Percentiles rank a stretch among this genome's conserved stretches.
These are phyloP conservation scores for Columba livia DNA, from an alignment of 2,113 vertebrate genomes.

Conservation along the genomic window DNA sequence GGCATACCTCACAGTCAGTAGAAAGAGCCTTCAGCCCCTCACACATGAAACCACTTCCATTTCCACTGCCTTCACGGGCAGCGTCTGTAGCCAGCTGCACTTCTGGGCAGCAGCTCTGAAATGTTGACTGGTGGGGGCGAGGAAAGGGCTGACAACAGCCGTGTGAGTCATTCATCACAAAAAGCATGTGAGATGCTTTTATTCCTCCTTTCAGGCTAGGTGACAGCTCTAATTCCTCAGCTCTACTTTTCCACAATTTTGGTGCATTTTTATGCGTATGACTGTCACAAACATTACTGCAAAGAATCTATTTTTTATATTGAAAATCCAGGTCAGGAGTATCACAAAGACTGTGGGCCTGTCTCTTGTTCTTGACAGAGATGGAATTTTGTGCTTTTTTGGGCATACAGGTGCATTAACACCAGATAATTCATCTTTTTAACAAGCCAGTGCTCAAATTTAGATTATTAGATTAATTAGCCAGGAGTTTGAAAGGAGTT, in stretches of 20 bases:
- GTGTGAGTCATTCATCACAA: accelerated
- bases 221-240: neutral
- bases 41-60: neutral
- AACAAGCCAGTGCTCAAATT: neutral
- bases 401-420: neutral
- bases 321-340: neutral
- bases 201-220: neutral
- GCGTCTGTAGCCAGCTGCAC: neutral
- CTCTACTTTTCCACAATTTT: neutral
- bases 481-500: neutral
- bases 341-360: neutral
- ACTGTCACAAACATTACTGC: neutral
- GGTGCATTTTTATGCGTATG: neutral
- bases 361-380: neutral
- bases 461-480: neutral
- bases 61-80: neutral
- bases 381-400: neutral
- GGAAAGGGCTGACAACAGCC: neutral
- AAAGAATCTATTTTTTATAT: neutral
- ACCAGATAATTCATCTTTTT: neutral
- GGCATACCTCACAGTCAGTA: neutral
- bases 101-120: neutral
- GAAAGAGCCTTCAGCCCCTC: neutral
- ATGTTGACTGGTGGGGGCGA: accelerated
- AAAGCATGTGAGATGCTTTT: neutral